A percentile compares a stretch with the other conserved stretches of the same genome.
Evolutionary conservation across 2,113 vertebrate species (phyloP).

Genomic region (Bettongia penicillata): DNA sequence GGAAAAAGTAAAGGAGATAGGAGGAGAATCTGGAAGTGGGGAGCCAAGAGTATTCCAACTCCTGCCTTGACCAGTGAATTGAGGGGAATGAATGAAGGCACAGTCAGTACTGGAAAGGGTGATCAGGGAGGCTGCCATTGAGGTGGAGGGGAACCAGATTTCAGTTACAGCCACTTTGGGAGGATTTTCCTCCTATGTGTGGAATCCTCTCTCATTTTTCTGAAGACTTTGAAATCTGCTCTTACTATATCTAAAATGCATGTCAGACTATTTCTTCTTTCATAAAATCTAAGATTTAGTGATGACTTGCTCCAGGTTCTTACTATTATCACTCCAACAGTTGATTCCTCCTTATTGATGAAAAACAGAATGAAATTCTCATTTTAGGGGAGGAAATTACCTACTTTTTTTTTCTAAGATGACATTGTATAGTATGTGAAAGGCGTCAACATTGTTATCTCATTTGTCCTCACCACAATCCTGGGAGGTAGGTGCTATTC

Average conservation of each 20-base stretch:
- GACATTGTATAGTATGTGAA: too few species aligned
- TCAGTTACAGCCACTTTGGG: neutral
- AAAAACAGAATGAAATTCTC: neutral
- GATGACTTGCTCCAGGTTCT: neutral
- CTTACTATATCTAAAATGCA: neutral
- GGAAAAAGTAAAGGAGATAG: neutral
- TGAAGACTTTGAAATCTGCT: neutral
- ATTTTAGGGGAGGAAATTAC: neutral
- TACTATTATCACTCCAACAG: too few species aligned
- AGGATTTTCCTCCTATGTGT: neutral
- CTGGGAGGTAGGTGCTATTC: too few species aligned
- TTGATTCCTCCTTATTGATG: too few species aligned
- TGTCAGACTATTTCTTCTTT: neutral
- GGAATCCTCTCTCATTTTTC: neutral
- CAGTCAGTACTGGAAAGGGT: neutral
- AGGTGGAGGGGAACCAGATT: neutral
- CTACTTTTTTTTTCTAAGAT: neutral
- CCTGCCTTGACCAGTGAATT: neutral
- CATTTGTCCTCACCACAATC: too few species aligned
- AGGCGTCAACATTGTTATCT: too few species aligned
- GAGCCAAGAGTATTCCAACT: neutral
- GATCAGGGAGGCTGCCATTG: neutral
- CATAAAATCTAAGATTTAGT: neutral
- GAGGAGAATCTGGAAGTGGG: neutral
- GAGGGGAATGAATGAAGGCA: neutral